Base-by-base conservation (phyloP, 2,113 vertebrate species). In the Oncorhynchus masou region DNA sequence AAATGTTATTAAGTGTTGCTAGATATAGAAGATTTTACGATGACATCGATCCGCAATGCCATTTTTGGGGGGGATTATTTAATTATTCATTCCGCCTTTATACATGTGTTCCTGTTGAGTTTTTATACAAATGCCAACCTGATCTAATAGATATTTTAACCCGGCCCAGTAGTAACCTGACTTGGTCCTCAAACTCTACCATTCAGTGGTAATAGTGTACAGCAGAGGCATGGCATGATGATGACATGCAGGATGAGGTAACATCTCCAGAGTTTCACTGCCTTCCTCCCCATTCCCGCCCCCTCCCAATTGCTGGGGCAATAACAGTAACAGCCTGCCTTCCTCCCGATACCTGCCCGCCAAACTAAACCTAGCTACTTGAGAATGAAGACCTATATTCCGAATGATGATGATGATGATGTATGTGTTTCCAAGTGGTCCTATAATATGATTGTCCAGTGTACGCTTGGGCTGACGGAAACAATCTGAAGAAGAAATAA, bases 11-110 rank as follows among this genome's bases (percentile, higher is more conserved):
- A 97, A 96, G 94, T 98, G 95, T 99, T 96, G 95, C 95, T 99
- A 98, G 96, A 93, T 95, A 96, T 97, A 97, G 95, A 95, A 79
- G 91, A 94, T 96, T 98, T 97, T 96, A 95, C 93, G 88, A 92
- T 67, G 87, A 95, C 94, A 96, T 95, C 92, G 93, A 96, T 95
- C 92, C 93, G 91, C 91, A 94, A 90, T 95, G 93, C 91, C 89
- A 91, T 88, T 88, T 94, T 89, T 85, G 89, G 94, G 93, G 66
- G 93, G 66, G 73, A 79, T 75, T n/a, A 86, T 88, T 88, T 89
- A 70, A 88, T 45, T 45, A 45, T 45, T 45, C 39, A 45, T n/a
- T 54, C 77, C 80, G 90, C 93, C 90, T 93, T 93, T 45, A 11
- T 45, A 45, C 39, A 92, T 87, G 92, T 93, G 91, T 92, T 91